Conservation (phyloP, 2,888 invertebrate species). For the Apotomis turbidana region DNA sequence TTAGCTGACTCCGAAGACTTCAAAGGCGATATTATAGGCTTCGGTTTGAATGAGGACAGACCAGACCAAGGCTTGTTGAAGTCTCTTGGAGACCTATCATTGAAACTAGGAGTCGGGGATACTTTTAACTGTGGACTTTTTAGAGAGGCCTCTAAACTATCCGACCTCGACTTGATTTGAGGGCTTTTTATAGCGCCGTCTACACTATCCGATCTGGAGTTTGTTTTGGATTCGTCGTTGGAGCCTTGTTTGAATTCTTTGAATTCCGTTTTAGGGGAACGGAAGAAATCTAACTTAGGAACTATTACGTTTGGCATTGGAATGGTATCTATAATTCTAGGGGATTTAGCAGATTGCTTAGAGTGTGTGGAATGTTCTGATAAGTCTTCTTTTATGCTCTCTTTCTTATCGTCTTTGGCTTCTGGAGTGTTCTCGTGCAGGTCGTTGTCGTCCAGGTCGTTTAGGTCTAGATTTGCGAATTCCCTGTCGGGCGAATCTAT, state of each 20-base stretch:
- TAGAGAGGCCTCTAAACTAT: slow-evolving; percentile 57
- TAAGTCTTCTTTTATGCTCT: slow-evolving; percentile 64
- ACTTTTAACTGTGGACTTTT: slow-evolving; percentile 61
- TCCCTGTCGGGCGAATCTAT: slow-evolving; percentile 79
- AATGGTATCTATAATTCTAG: slow-evolving; percentile 55
- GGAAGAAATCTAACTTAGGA: slow-evolving; percentile 68
- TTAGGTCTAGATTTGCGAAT: slow-evolving; percentile 74
- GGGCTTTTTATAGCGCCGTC: slow-evolving; percentile 60
- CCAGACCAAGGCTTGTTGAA: slow-evolving; percentile 68
- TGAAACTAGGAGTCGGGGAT: slow-evolving; percentile 67
- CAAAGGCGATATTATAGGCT: slow-evolving; percentile 58
- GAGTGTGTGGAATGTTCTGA: slow-evolving; percentile 60
- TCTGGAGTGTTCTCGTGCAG: slow-evolving; percentile 48
- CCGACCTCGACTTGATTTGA: slow-evolving; percentile 54
- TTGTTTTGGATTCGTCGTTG: slow-evolving; percentile 57
- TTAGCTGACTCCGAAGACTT: slow-evolving; percentile 69
- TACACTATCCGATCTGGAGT: slow-evolving; percentile 52
- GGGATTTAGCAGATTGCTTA: slow-evolving; percentile 55
- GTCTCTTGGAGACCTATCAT: slow-evolving; percentile 69
- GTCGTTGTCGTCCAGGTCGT: slow-evolving; percentile 71
- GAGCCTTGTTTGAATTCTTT: slow-evolving; percentile 53
- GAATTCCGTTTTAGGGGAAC: slow-evolving; percentile 53
- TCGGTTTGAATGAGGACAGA: slow-evolving; percentile 70
- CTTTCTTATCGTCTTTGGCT: slow-evolving; percentile 60
- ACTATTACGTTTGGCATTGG: slow-evolving; percentile 73